Conservation (phyloP, 2,113 vertebrate genomes). For the Syngnathoides biaculeatus region DNA sequence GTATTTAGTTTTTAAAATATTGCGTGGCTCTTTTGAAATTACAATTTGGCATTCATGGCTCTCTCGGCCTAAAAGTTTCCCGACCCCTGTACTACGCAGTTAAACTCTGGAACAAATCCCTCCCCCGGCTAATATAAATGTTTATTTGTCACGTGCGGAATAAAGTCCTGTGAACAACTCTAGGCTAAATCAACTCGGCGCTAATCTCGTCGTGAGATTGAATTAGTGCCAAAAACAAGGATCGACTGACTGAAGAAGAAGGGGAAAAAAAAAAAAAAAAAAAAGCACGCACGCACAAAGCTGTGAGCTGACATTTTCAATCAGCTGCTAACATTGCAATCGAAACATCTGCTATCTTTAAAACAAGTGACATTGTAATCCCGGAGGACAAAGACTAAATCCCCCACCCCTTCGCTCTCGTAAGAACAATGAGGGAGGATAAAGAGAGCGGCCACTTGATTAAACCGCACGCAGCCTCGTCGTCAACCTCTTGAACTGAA, state of each 20-base stretch:
- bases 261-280: conserved; percentile 55
- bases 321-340: conserved; percentile 72
- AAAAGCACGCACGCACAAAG: conserved; percentile 67
- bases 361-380: conserved; percentile 81
- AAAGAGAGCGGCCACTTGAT: conserved; percentile 69
- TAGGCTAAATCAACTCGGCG: conserved; percentile 54
- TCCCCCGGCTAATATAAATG: conserved; percentile 40
- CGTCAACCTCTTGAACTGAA: conserved; percentile 75
- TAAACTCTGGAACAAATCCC: conserved; percentile 19
- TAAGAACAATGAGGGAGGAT: conserved; percentile 62
- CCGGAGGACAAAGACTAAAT: conserved; percentile 75
- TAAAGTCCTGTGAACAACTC: conserved; percentile 39
- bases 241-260: conserved; percentile 49
- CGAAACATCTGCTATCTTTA: conserved; percentile 79
- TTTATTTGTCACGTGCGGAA: conserved; percentile 57
- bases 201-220: conserved; percentile 67
- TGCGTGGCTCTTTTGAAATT: no score
- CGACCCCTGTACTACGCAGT: no score
- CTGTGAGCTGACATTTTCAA: conserved; percentile 74
- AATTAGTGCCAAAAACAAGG: conserved; percentile 63
- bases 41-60: no score
- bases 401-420: conserved; percentile 50
- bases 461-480: conserved; percentile 63
- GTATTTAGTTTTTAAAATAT: no score
- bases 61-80: no score